Evolutionary conservation across 2,113 vertebrate species (phyloP).

Genomic region (Coryphaenoides rupestris): DNA sequence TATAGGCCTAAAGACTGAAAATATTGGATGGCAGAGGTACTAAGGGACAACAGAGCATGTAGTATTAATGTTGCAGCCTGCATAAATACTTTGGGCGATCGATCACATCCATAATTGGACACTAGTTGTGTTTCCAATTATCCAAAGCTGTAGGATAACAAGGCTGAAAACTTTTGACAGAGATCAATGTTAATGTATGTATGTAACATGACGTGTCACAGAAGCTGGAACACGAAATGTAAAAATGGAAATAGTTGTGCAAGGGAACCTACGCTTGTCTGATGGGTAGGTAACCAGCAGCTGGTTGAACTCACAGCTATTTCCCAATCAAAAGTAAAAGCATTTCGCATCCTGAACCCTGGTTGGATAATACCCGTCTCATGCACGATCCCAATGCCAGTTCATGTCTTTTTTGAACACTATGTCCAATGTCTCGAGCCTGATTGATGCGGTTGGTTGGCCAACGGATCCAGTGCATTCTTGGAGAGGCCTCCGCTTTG

Average conservation of each 20-base stretch:
- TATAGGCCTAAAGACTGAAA: too few relatives aligned
- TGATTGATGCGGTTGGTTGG: conserved; percentile 51
- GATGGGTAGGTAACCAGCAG: background rate
- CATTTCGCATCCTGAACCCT: conserved; percentile 5
- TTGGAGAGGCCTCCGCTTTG: conserved; percentile 30
- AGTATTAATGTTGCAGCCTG: too few relatives aligned
- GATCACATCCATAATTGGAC: too few relatives aligned
- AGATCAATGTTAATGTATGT: too few relatives aligned
- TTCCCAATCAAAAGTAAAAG: conserved; percentile 10
- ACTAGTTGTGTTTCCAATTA: too few relatives aligned
- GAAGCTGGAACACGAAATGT: too few relatives aligned
- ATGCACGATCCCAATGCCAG: conserved; percentile 29
- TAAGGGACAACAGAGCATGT: too few relatives aligned
- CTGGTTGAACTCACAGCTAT: background rate
- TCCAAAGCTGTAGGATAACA: too few relatives aligned
- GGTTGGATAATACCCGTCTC: conserved; percentile 31
- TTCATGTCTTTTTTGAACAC: conserved; percentile 39
- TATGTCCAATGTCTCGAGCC: conserved; percentile 33
- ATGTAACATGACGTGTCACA: background rate
- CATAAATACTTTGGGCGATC: too few relatives aligned
- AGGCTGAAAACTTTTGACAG: too few relatives aligned
- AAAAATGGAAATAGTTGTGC: background rate
- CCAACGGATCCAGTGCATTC: conserved; percentile 37
- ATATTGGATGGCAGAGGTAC: too few relatives aligned
- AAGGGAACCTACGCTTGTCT: background rate